These are phyloP conservation scores for Amblyopsis hoosieri DNA, from an alignment of 2,797 vertebrate genomes.

Conservation along the genomic window DNA sequence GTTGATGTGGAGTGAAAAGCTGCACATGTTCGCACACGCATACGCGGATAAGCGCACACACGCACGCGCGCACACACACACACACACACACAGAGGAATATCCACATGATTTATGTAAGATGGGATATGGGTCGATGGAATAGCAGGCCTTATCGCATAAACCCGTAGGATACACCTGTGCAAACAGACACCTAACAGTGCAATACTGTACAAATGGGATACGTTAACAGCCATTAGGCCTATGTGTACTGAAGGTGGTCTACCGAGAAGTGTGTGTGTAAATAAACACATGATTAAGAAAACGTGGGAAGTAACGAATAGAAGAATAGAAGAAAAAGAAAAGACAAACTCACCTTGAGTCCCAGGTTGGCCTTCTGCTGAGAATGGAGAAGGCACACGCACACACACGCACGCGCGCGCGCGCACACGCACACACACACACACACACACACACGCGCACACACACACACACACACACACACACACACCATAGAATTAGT, in stretches of 20 bases:
- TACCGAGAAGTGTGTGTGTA: no score
- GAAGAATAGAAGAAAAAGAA: slow-evolving; percentile 17
- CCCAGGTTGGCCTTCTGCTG: slow-evolving; percentile 9
- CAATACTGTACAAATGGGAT: no score
- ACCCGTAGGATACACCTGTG: no score
- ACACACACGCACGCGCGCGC: not conserved
- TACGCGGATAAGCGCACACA: no score
- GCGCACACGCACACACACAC: not conserved
- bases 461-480: not conserved
- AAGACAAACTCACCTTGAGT: slow-evolving; percentile 47
- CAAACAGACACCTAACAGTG: no score
- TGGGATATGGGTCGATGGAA: no score
- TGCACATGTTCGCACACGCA: slow-evolving; percentile 3
- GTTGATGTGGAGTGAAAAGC: slow-evolving; percentile 27
- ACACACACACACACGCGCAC: not conserved
- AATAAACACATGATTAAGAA: no score
- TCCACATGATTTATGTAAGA: not conserved
- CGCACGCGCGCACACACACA: slow-evolving; percentile 4
- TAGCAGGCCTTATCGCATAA: no score
- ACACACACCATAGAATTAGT: slow-evolving; percentile 6
- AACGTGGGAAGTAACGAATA: no score
- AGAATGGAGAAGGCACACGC: slow-evolving; percentile 19
- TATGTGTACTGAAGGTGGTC: no score
- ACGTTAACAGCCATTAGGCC: no score
- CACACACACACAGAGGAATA: slow-evolving; percentile 30